Conservation (phyloP, 2,888 invertebrate species). For the Noctua pronuba region DNA sequence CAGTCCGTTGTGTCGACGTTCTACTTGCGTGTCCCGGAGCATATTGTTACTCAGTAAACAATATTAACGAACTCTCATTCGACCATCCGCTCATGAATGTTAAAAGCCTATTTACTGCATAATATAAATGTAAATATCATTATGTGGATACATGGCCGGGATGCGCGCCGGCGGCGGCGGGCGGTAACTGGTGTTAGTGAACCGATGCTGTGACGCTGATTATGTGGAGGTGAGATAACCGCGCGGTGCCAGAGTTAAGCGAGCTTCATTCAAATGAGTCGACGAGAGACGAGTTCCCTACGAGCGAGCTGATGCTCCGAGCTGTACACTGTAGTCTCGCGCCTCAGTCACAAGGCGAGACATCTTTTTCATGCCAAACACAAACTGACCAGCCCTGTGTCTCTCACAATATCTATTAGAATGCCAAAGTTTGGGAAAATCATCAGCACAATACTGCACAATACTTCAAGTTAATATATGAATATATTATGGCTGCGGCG, state of each 20-base stretch:
- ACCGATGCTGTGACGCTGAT: slow-evolving; percentile 7
- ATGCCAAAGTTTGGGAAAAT: neutral
- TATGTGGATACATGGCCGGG: slow-evolving; percentile 1
- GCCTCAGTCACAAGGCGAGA: neutral
- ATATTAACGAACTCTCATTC: slow-evolving; percentile 22
- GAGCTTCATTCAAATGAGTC: slow-evolving; percentile 26
- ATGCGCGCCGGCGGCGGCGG: neutral
- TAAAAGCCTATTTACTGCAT: slow-evolving; percentile 45
- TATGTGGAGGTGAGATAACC: slow-evolving; percentile 4
- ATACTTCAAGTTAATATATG: slow-evolving; percentile 3
- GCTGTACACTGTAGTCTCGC: neutral
- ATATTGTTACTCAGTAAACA: slow-evolving; percentile 24
- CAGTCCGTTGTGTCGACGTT: neutral
- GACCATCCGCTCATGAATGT: slow-evolving; percentile 48
- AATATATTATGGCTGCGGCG: neutral
- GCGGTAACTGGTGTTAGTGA: neutral
- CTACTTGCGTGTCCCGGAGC: neutral
- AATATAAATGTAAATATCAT: slow-evolving; percentile 45
- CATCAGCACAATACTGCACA: neutral
- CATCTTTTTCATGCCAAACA: neutral
- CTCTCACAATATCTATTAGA: neutral
- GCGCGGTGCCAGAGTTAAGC: slow-evolving; percentile 1
- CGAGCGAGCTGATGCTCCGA: neutral
- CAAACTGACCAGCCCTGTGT: neutral
- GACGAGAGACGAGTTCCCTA: too few relatives aligned